Evolutionary conservation across 2,797 vertebrate genomes (phyloP), one percentile per base, ranked within the genome.

Genomic region (Leptatherina wallacei): DNA sequence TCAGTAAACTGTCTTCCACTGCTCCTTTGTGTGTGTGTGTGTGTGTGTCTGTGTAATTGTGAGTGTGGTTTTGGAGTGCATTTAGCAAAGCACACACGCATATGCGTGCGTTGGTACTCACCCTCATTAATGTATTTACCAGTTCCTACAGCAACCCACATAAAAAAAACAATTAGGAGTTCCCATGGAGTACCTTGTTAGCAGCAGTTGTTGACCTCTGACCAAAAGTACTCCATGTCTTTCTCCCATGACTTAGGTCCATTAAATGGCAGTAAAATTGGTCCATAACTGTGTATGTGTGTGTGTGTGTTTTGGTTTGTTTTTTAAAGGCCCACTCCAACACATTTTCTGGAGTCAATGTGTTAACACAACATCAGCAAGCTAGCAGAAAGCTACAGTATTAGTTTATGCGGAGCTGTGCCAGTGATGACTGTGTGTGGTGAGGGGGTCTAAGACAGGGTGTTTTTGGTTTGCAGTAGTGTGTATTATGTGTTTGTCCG

Each of bases 111-210:
- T 69, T 77, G 73, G 73, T 49, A 33, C 74, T 80, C 66, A 56
- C 24, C 47, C 75, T 88, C 38, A 49, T 88, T 87, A 82, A 69
- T 44, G 33, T 88, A 81, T 90, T 92, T 87, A 85, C 80, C 86
- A 73, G 87, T 89, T 91, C 62, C 87, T 87, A 85, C 62, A 13
- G 87, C 71, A 85, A 90, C 83, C n/a, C 64, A 67, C 71, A 78
- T 86, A 27, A 81, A 88, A 88, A n/a, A 55, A 75, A 79, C 68
- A 83, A 81, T 83, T 75, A 89, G 69, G 74, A 61, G 82, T 80
- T 85, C 71, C 80, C 79, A 78, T 62, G 47, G 71, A 78, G 78
- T 74, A 76, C 65, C 87, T 82, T 81, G 80, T 89, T 89, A 85
- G 71, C 57, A 33, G 82, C 65, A 70, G 82, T 76, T 70, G 71